Percentiles rank a stretch among this genome's conserved stretches.
Conservation (phyloP, 2,113 vertebrate genomes). For the Cynoglossus semilaevis region DNA sequence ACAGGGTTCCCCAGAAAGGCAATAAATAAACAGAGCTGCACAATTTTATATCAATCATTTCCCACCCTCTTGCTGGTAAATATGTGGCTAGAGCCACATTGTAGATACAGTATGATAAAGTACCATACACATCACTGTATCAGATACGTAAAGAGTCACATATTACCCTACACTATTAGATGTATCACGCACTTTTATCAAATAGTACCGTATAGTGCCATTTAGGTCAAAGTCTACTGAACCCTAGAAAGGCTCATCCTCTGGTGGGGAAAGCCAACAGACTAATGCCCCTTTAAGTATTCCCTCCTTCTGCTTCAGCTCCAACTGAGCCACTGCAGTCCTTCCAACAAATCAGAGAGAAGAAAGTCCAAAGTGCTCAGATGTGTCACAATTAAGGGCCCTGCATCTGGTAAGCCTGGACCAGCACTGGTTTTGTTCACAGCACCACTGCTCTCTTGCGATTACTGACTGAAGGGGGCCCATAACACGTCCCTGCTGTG, state of each 20-base stretch:
- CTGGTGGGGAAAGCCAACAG: conserved; percentile 44
- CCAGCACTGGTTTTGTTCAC: conserved; percentile 28
- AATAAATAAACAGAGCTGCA: conserved; percentile 77
- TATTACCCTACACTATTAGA: conserved; percentile 67
- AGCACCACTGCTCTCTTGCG: conserved; percentile 32
- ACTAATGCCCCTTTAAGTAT: conserved; percentile 25
- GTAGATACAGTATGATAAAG: conserved; percentile 71
- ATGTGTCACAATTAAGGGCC: conserved; percentile 61
- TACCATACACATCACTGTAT: conserved; percentile 71
- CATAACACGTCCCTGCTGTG: conserved; percentile 75
- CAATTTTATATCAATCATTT: conserved; percentile 73
- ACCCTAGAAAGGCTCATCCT: conserved; percentile 62
- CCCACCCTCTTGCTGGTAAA: conserved; percentile 79
- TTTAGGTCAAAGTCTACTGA: conserved; percentile 62
- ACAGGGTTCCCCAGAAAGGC: conserved; percentile 73
- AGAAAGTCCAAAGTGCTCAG: conserved; percentile 75
- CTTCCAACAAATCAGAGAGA: conserved; percentile 45
- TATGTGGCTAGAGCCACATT: conserved; percentile 75
- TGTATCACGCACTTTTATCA: conserved; percentile 72
- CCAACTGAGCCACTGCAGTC: conserved; percentile 31
- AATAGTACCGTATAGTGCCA: conserved; percentile 73
- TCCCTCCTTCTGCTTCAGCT: conserved; percentile 31
- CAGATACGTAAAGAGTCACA: conserved; percentile 72
- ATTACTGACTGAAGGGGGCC: conserved; percentile 67
- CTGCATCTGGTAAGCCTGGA: conserved; percentile 49